These are phyloP conservation scores for Sylvilagus floridanus DNA, from an alignment of 2,797 vertebrate species.

Conservation along the genomic window DNA sequence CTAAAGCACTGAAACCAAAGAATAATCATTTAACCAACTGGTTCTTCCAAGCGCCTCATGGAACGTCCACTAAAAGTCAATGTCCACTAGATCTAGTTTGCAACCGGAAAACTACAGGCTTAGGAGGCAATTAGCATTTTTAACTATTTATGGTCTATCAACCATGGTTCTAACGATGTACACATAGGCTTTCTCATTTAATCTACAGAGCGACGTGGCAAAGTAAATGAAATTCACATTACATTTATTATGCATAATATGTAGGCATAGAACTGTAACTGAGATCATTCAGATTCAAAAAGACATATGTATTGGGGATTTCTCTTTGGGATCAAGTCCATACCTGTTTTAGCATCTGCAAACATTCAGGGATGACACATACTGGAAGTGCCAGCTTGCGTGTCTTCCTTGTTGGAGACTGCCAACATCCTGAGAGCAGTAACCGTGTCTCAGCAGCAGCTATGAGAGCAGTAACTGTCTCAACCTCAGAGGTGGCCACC, in stretches of 20 bases:
- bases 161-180: not conserved
- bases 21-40: not conserved
- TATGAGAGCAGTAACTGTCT: not conserved
- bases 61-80: not conserved
- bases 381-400: not conserved
- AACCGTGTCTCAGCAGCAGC: not conserved
- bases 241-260: not conserved
- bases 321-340: not conserved
- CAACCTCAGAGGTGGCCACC: not conserved
- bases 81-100: not conserved
- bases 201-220: not conserved
- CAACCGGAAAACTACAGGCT: conserved; percentile 17
- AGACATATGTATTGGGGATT: not conserved
- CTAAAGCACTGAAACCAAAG: not conserved
- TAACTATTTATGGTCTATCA: not conserved
- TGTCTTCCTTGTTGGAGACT: not conserved
- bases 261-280: not conserved
- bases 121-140: not conserved
- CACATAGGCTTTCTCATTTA: not conserved
- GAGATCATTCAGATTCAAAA: not conserved
- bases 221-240: conserved; percentile 17
- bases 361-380: not conserved
- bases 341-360: not conserved
- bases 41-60: not conserved
- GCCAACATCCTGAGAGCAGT: not conserved